Base-by-base conservation (phyloP, 2,797 vertebrate genomes). In the Zonotrichia albicollis region DNA sequence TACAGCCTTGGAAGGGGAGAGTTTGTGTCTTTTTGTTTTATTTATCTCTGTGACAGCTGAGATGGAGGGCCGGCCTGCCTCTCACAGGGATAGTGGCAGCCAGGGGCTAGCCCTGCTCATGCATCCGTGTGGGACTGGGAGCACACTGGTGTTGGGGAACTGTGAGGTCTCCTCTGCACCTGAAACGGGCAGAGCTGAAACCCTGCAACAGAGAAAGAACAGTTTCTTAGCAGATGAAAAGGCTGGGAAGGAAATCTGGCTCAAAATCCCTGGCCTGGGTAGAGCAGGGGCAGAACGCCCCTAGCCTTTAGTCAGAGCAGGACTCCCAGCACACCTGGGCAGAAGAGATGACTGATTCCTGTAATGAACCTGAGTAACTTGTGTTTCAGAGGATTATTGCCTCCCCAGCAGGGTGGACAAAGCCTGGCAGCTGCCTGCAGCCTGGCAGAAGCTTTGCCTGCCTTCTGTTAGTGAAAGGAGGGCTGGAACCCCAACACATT, bases 291-390 rank as follows among this genome's bases (percentile, higher is more conserved):
- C 64, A 85, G 60, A 11, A 8, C 0, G 2, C n/a, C 57, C 57
- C 84, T 34, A 89, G 79, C 73, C 53, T 40, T 48, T 68, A 66
- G 32, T 91, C 82, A 75, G 57, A 88, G 86, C 65, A 77, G 61
- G 38, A 29, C 54, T 82, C 34, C 42, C 3, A 4, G 71, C 40
- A 57, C 84, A 90, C 61, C 83, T 93, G 94, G 70, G 76, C 3
- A 16, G 94, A 84, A 90, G 80, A 72, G 70, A 57, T 87, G 81
- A 79, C 91, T 76, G 78, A 92, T 91, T 89, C 75, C 78, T 48
- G 43, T 73, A 84, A 76, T 50, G 55, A 43, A 43, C 46, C 64
- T 58, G 81, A 82, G 71, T 54, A 72, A 79, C 64, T 62, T 8
- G 3, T 38, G 67, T 88, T 66, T 90, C 77, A 90, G 73, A 88